These are phyloP conservation scores for Drosophila bocki DNA, from an alignment of 1,140 invertebrate genomes.

Conservation along the genomic window DNA sequence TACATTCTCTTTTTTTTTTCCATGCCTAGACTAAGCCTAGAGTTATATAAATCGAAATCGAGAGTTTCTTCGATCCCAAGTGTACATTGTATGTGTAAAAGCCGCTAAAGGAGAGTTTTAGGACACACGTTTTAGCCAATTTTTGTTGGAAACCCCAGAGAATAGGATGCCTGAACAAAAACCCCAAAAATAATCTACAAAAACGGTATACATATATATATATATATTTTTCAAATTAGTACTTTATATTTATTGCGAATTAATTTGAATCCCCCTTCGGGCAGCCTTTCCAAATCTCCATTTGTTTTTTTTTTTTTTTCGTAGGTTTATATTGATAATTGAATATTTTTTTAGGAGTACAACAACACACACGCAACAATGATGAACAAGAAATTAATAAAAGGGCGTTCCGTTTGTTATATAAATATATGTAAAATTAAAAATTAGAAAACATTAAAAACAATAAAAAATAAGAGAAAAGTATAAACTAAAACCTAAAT, in stretches of 20 bases:
- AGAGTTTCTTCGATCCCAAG: conserved; percentile 13
- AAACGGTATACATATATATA: conserved; percentile 7
- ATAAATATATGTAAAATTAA: conserved; percentile 12
- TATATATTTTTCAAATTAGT: background rate
- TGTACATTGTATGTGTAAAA: conserved; percentile 35
- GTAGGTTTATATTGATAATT: conserved; percentile 2
- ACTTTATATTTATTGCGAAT: conserved; percentile 41
- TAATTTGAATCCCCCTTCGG: conserved; percentile 15
- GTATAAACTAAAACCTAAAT: background rate
- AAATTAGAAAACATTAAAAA: conserved; percentile 2
- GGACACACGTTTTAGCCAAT: conserved; percentile 43
- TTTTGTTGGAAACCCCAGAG: conserved; percentile 31
- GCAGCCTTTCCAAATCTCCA: conserved; percentile 2
- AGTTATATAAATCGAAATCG: background rate
- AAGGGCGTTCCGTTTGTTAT: conserved; percentile 23
- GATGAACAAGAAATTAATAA: conserved; percentile 8
- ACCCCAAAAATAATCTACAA: background rate
- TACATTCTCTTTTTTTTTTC: conserved; percentile 3
- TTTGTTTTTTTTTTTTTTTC: conserved; percentile 8
- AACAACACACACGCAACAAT: conserved; percentile 13
- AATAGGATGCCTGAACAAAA: conserved; percentile 9
- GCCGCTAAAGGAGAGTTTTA: conserved; percentile 11
- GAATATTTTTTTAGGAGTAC: conserved; percentile 7
- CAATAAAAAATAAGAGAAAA: background rate
- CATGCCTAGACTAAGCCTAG: conserved; percentile 12